Conservation (phyloP, 2,113 vertebrate species). For the Gambusia holbrooki region DNA sequence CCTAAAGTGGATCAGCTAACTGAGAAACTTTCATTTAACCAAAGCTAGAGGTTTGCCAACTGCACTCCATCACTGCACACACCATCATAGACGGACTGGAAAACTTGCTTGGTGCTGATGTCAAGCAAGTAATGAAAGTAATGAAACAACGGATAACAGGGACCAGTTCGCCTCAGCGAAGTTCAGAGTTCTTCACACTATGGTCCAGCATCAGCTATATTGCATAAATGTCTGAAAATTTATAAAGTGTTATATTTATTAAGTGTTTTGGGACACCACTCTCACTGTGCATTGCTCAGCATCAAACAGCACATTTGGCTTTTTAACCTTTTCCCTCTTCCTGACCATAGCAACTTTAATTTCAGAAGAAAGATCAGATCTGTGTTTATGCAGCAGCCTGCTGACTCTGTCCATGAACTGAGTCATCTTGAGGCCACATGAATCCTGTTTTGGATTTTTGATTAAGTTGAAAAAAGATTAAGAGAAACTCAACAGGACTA, state of each 20-base stretch:
- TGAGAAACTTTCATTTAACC: no score
- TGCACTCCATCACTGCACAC: no score
- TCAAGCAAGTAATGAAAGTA: no score
- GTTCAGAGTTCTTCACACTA: no score
- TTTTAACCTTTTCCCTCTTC: no score
- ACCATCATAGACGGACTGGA: no score
- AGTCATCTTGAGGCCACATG: not conserved
- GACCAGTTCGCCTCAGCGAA: no score
- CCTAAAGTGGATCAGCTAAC: no score
- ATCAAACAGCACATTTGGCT: not conserved
- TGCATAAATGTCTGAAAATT: no score
- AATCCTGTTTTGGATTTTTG: constrained; percentile 37
- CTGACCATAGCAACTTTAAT: not conserved
- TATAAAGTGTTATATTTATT: not conserved
- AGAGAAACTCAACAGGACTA: not conserved
- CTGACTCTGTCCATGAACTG: not conserved
- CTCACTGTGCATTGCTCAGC: not conserved
- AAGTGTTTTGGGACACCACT: not conserved
- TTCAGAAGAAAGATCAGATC: not conserved
- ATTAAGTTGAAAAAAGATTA: not conserved
- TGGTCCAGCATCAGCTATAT: not conserved
- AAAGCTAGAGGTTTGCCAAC: no score
- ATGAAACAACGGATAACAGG: no score
- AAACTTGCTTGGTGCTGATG: no score
- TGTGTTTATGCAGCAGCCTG: not conserved